Base-by-base conservation (phyloP, 2,113 vertebrate species). In the Haemorhous mexicanus region DNA sequence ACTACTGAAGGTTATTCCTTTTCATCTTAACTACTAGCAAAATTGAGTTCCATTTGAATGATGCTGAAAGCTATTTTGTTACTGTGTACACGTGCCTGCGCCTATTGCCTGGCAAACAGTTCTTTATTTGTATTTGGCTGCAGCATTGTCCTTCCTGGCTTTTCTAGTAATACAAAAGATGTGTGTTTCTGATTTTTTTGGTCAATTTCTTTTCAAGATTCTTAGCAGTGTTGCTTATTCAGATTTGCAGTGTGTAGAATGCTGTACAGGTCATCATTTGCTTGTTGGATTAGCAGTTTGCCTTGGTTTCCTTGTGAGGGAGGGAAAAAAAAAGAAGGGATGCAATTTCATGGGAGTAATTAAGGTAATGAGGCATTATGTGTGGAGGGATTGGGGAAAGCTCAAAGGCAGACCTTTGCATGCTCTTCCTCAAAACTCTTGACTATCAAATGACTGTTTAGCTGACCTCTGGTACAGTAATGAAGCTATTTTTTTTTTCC, bases 281-380 rank as follows among this genome's bases (percentile, higher is more conserved):
- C 20, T 66, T 80, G 27, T 61, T 74, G 37, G 62, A 47, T 66
- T 77, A 74, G 10, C 27, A 49, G 8, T 47, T 56, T 81, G 18
- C 53, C 6, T 78, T 10, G 7, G 16, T 46, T 85, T 68, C 11
- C 5, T 41, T 46, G 26, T 26, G 6, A 1, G 4, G 47, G 13
- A 3, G 1, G 20, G 2, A 1, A 1, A 7, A 4, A 4, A 26
- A 16, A 35, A 22, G 6, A 80, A 39, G 32, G 12, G 41, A 41
- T 62, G 4, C 49, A 35, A 28, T 27, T 55, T 41, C 22, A 12
- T 32, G 15, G 39, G 46, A 74, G 20, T 33, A 30, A 30, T 32
- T 14, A 17, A 1, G 19, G 30, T 46, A 72, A 32, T 39, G 33
- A 37, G 35, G 6, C 18, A 19, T 35, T 81, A 4, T 17, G 24